Percentiles rank a stretch among this genome's conserved stretches.
Conservation (phyloP, 1,140 invertebrate species). For the Pseudomyrmex gracilis region DNA sequence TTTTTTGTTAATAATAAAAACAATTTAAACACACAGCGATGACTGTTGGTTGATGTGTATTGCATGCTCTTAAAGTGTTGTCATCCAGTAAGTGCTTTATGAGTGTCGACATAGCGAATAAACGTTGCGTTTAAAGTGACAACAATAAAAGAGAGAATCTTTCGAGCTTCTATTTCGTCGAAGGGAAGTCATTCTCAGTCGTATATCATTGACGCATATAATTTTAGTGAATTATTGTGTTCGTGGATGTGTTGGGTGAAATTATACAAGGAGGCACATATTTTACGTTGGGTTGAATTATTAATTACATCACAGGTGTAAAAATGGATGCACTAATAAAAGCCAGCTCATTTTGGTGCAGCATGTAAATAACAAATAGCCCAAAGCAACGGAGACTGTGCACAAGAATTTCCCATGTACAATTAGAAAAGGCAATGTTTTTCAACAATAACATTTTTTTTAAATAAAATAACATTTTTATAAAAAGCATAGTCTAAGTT, state of each 20-base stretch:
- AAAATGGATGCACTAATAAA: constrained; percentile 78
- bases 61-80: constrained; percentile 60
- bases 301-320: constrained; percentile 73
- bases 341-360: constrained; percentile 77
- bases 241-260: constrained; percentile 64
- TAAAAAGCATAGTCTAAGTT: too few species aligned
- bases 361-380: constrained; percentile 84
- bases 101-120: constrained; percentile 52
- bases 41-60: constrained; percentile 51
- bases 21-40: background rate
- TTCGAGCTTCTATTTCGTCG: background rate
- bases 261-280: constrained; percentile 73
- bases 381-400: constrained; percentile 75
- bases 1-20: background rate
- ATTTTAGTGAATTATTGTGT: constrained; percentile 24
- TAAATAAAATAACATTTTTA: too few species aligned
- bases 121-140: constrained; percentile 2
- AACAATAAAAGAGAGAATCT: background rate
- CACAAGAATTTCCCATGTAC: constrained; percentile 41
- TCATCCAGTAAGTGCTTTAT: constrained; percentile 56
- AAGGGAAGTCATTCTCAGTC: constrained; percentile 20
- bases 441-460: too few species aligned
- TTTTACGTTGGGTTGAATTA: constrained; percentile 79
- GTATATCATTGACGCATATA: constrained; percentile 10
- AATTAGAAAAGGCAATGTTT: too few species aligned